Conservation (phyloP, 1,140 invertebrate genomes). For the Ooceraea biroi region DNA sequence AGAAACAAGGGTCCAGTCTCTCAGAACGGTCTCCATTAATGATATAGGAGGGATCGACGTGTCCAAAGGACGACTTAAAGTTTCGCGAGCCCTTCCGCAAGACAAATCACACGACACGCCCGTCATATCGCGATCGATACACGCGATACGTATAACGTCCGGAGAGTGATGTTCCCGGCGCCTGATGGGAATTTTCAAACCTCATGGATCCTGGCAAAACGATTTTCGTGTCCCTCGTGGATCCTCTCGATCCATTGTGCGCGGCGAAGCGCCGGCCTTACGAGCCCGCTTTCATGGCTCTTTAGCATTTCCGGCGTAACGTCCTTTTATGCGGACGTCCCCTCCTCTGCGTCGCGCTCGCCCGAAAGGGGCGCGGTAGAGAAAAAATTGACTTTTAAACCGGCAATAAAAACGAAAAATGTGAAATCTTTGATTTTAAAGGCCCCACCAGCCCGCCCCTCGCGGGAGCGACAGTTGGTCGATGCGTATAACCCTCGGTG, state of each 20-base stretch:
- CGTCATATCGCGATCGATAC: constrained; percentile 65
- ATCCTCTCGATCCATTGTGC: constrained; percentile 69
- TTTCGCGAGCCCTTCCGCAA: constrained; percentile 56
- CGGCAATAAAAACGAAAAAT: constrained; percentile 85
- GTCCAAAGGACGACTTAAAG: constrained; percentile 11
- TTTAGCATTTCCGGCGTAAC: constrained; percentile 74
- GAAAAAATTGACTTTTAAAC: constrained; percentile 85
- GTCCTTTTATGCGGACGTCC: constrained; percentile 68
- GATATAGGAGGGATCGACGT: constrained; percentile 20
- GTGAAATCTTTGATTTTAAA: constrained; percentile 82
- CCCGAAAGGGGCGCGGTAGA: constrained; percentile 37
- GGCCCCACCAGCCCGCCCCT: constrained; percentile 39
- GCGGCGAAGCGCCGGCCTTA: constrained; percentile 36
- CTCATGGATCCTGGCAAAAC: constrained; percentile 75
- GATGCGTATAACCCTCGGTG: constrained; percentile 81
- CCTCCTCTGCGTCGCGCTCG: not conserved
- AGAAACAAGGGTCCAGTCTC: not conserved
- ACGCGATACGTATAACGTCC: constrained; percentile 63
- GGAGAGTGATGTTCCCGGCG: constrained; percentile 78
- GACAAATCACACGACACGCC: constrained; percentile 81
- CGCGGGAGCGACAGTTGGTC: constrained; percentile 82
- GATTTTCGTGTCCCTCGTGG: constrained; percentile 78
- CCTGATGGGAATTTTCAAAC: constrained; percentile 81
- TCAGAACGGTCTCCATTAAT: constrained; percentile 17
- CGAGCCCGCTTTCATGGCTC: constrained; percentile 67